Evolutionary conservation across 2,888 invertebrate species (phyloP).

Genomic region (Nasonovia ribisnigri): DNA sequence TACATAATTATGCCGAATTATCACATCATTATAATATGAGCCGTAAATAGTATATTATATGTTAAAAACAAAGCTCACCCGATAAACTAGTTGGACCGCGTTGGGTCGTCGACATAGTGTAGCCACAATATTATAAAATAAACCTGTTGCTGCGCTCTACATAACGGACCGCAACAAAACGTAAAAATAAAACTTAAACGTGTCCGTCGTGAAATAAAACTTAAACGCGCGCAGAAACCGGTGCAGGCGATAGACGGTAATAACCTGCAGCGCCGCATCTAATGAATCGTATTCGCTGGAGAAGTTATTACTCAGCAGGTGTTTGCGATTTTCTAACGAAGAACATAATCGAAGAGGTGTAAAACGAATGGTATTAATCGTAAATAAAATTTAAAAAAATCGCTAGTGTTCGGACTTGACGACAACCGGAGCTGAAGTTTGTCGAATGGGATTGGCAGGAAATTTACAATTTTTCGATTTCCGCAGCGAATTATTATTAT

Average conservation of each 20-base stretch:
- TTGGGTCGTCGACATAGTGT: background rate
- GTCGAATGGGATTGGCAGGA: background rate
- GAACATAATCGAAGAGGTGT: background rate
- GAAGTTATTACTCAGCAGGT: background rate
- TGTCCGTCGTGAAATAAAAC: background rate
- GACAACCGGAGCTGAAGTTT: background rate
- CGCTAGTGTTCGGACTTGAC: background rate
- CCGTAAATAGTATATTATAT: background rate
- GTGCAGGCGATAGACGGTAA: background rate
- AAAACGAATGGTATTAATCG: background rate
- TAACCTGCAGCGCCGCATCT: background rate
- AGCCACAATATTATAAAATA: background rate
- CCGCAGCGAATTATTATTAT: background rate
- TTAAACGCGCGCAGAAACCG: background rate
- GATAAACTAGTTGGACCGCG: background rate
- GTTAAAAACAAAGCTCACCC: background rate
- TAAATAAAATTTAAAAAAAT: background rate
- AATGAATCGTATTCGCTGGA: background rate
- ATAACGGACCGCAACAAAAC: background rate
- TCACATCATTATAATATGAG: background rate
- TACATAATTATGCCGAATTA: background rate
- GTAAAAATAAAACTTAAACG: too few relatives aligned
- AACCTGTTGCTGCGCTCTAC: background rate
- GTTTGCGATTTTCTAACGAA: background rate
- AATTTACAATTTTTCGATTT: constrained; percentile 23